phyloP scores from a whole-genome alignment of 37 sponge, comb jelly and placozoan species.

The Lycopodina hypogea region DNA sequence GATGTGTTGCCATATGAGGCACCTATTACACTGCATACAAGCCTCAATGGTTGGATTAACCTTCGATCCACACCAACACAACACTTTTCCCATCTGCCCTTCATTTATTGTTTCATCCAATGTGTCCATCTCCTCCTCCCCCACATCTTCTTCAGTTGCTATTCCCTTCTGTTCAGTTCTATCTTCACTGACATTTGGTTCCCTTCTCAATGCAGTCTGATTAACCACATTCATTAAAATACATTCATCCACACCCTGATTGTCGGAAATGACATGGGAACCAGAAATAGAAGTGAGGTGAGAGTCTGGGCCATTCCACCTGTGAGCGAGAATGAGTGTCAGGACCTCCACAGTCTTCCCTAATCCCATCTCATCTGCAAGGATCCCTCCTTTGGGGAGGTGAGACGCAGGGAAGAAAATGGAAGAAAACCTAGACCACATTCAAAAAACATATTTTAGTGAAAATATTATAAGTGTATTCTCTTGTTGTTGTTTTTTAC shows the following conservation, averaged over 20 bases:
- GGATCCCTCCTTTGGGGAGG: conserved; percentile 71
- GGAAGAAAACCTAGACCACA: conserved; percentile 32
- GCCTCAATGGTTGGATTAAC: conserved; percentile 10
- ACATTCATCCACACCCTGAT: not conserved
- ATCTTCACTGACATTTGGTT: not conserved
- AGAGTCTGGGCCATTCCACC: conserved; percentile 27
- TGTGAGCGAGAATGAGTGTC: conserved; percentile 70
- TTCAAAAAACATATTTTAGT: not conserved
- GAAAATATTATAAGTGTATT: not conserved
- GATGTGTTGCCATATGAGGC: conserved; percentile 65
- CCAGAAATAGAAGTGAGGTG: not conserved
- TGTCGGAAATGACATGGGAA: not conserved
- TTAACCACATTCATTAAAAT: no score
- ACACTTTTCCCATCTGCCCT: conserved; percentile 24
- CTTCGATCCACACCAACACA: conserved; percentile 68
- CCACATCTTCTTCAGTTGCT: no score
- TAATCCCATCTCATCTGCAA: conserved; percentile 98
- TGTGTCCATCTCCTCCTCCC: not conserved
- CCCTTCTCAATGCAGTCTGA: not conserved
- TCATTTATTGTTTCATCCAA: not conserved
- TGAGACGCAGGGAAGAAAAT: not conserved
- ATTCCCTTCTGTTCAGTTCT: not conserved
- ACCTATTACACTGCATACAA: conserved; percentile 68
- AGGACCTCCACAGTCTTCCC: conserved; percentile 97
- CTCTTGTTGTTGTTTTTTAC: not conserved